Base-by-base conservation (phyloP, 2,113 vertebrate genomes). In the Gambusia affinis region DNA sequence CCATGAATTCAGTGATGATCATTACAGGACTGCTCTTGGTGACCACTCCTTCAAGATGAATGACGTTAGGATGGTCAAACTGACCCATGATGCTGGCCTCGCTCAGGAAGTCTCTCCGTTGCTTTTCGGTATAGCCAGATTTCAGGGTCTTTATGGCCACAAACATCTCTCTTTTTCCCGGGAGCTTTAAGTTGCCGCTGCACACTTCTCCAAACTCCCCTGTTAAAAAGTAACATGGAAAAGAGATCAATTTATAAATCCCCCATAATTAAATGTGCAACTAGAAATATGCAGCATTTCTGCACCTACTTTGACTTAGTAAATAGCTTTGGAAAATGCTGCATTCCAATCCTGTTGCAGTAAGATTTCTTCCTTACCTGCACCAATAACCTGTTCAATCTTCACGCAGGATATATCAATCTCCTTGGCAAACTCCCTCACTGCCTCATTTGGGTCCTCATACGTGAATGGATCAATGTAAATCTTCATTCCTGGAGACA, bases 401-500 rank as follows among this genome's bases (percentile, higher is more conserved):
- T 99, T 99, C 92, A 99, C 98, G 87, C 96, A 98, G 39, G 97
- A 98, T 92, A 97, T 98, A 92, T 99, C 98, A 24, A 99, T 99
- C 94, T 99, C 98, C 92, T 99, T 99, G 67, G 98, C 98, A 84
- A 99, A 99, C 89, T 99, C 98, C 84, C 97, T 91, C 78, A 99
- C 97, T 1, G 98, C 98, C 83, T 99, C 98, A 0, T 99, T 99
- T 87, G 97, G 98, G 83, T 99, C 98, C 89, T 99, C 98, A 0
- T 99, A 99, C 64, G 98, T 99, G 93, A 99, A 99, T 0, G 98
- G 98, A 87, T 99, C 98, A 0, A 99, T 99, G 84, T 99, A 99
- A 78, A 99, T 99, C 95, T 99, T 99, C 98, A 99, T 99, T 92
- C 98, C 98, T 87, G 98, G 98, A 88, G 98, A 97, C 96, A 99